These are phyloP conservation scores for Cephus pygmeus DNA, from an alignment of 2,888 invertebrate genomes.

Conservation along the genomic window DNA sequence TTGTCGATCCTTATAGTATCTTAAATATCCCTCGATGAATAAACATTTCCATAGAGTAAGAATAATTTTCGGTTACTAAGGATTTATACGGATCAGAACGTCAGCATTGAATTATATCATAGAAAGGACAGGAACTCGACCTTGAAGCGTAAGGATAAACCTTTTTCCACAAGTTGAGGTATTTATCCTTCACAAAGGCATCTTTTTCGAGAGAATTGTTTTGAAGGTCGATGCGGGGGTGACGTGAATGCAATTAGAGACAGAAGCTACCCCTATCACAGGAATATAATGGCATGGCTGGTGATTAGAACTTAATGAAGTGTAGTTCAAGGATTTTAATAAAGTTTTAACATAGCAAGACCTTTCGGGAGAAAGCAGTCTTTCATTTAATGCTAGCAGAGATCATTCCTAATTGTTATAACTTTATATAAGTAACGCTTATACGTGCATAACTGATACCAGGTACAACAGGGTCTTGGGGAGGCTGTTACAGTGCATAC, in stretches of 20 bases:
- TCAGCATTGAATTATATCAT: neutral
- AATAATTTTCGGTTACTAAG: neutral
- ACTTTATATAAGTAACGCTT: neutral
- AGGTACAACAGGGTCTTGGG: neutral
- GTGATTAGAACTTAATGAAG: neutral
- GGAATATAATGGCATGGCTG: neutral
- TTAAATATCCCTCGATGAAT: neutral
- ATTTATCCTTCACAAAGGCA: neutral
- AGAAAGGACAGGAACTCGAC: neutral
- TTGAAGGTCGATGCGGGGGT: neutral
- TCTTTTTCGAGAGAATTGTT: neutral
- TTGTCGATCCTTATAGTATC: neutral
- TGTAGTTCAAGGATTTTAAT: neutral
- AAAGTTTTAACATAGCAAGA: neutral
- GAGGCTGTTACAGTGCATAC: neutral
- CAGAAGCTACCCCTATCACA: neutral
- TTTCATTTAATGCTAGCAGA: neutral
- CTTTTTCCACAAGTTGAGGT: neutral
- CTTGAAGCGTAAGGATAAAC: neutral
- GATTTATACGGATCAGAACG: neutral
- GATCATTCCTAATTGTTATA: neutral
- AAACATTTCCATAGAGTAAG: neutral
- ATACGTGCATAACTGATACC: neutral
- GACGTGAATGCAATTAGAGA: conserved; percentile 1
- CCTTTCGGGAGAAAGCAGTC: neutral